Conservation (phyloP, 2,797 vertebrate species). For the Pampus argenteus region DNA sequence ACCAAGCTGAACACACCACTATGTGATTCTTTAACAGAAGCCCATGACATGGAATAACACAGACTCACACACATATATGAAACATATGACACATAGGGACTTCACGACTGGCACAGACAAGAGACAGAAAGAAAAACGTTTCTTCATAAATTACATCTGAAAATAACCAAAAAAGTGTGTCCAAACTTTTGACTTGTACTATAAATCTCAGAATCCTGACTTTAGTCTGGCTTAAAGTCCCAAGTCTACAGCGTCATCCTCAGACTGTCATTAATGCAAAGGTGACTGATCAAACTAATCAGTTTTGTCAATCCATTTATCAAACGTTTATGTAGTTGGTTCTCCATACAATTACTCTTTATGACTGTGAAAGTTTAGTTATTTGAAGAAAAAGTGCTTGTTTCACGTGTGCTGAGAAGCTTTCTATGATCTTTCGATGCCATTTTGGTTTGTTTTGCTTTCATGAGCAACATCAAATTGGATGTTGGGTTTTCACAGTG, state of each 20-base stretch:
- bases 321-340: not conserved
- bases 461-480: conserved; percentile 19
- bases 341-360: not conserved
- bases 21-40: too few species aligned
- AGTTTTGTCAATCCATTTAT: not conserved
- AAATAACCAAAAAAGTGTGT: too few species aligned
- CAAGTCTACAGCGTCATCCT: too few species aligned
- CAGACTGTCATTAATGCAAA: too few species aligned
- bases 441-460: conserved; percentile 27
- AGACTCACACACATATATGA: not conserved
- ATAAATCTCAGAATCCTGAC: too few species aligned
- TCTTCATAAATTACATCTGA: not conserved
- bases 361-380: not conserved
- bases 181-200: too few species aligned
- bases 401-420: conserved; percentile 15
- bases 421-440: conserved; percentile 5
- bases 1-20: too few species aligned
- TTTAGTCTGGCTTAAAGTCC: too few species aligned
- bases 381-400: not conserved
- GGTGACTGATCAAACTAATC: not conserved
- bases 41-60: too few species aligned
- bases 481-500: conserved; percentile 37
- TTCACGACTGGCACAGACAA: too few species aligned
- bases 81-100: too few species aligned
- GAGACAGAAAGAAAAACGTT: not conserved